Evolutionary conservation across 2,797 vertebrate species (phyloP).

Genomic region (Dendrocincla fuliginosa): DNA sequence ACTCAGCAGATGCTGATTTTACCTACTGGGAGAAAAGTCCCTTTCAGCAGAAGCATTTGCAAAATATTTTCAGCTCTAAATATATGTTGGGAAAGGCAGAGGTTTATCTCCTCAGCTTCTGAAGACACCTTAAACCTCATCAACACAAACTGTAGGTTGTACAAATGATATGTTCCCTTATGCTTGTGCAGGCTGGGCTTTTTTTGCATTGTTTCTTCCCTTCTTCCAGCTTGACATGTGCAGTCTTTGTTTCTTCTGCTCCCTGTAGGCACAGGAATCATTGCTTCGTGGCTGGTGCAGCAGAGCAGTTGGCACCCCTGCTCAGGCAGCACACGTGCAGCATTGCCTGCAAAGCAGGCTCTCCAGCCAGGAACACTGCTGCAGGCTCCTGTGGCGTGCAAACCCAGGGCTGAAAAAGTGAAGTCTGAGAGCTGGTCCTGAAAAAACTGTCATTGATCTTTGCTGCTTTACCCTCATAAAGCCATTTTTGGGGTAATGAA

Average conservation of each 20-base stretch:
- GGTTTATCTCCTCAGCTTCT: not conserved
- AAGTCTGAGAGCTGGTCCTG: not conserved
- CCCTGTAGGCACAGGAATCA: not conserved
- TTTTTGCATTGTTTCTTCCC: not conserved
- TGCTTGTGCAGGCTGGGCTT: not conserved
- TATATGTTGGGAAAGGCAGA: not conserved
- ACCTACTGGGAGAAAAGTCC: constrained; percentile 43
- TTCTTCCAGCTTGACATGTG: not conserved
- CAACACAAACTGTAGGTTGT: not conserved
- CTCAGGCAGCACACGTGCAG: not conserved
- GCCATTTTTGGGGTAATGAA: not conserved
- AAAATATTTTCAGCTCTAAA: constrained; percentile 35
- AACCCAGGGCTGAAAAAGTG: not conserved
- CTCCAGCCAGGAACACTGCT: not conserved
- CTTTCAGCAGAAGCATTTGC: constrained; percentile 59
- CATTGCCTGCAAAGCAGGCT: constrained; percentile 11
- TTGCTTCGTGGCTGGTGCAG: not conserved
- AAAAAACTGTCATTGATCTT: not conserved
- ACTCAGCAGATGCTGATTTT: constrained; percentile 71
- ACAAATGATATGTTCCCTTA: not conserved
- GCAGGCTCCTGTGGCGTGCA: not conserved
- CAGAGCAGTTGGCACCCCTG: not conserved
- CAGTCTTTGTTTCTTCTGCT: not conserved
- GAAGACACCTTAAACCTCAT: not conserved
- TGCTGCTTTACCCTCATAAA: not conserved